phyloP scores from a whole-genome alignment of 2,888 invertebrate species.

The Craniophora ligustri region DNA sequence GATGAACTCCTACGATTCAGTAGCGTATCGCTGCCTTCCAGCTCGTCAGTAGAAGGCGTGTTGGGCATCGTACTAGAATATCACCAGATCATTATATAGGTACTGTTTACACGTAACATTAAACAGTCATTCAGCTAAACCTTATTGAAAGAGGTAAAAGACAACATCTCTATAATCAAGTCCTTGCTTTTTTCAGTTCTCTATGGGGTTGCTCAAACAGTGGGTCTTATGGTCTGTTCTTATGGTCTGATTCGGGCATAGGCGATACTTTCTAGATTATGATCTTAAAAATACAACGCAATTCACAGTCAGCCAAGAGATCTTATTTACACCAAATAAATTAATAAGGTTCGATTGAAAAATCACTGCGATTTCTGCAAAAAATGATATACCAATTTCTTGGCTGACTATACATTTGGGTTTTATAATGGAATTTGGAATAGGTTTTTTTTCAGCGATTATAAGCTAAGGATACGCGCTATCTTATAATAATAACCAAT shows the following conservation, averaged over 20 bases:
- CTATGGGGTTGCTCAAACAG: too few relatives aligned
- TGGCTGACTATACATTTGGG: neutral
- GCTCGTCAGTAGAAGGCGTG: slow-evolving; percentile 92
- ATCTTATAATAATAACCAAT: neutral
- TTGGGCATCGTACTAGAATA: slow-evolving; percentile 90
- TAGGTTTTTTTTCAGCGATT: slow-evolving; percentile 9
- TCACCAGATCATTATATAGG: slow-evolving; percentile 24
- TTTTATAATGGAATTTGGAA: neutral
- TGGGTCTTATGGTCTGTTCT: too few relatives aligned
- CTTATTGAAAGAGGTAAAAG: neutral
- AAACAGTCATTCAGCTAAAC: neutral
- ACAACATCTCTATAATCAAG: too few relatives aligned
- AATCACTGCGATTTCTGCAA: neutral
- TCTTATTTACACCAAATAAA: neutral
- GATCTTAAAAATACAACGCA: too few relatives aligned
- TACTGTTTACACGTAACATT: neutral
- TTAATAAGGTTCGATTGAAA: neutral
- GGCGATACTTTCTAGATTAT: too few relatives aligned
- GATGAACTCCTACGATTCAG: slow-evolving; percentile 93
- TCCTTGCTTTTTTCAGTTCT: too few relatives aligned
- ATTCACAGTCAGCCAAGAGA: neutral
- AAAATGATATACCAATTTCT: neutral
- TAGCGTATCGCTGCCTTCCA: slow-evolving; percentile 86
- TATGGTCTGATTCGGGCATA: neutral
- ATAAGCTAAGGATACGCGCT: slow-evolving; percentile 16